phyloP scores from a whole-genome alignment of 2,113 vertebrate species.

The Oxyura jamaicensis region DNA sequence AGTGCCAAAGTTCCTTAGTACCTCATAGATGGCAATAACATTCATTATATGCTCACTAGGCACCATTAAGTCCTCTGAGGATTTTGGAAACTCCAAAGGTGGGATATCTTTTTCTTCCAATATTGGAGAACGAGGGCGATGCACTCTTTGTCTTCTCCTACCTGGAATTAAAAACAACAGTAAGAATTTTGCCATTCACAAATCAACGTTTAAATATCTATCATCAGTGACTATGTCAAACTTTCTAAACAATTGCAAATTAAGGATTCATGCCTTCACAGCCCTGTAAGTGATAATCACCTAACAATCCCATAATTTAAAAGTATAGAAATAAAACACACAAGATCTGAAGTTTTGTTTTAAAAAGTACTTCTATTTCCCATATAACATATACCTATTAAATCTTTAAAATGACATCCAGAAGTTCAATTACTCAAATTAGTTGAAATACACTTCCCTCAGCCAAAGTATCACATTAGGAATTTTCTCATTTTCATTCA shows the following conservation, averaged over 20 bases:
- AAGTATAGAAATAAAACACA: neutral
- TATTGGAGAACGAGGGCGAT: slow-evolving; percentile 91
- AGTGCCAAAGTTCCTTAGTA: slow-evolving; percentile 94
- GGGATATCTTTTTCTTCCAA: slow-evolving; percentile 95
- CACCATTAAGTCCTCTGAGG: slow-evolving; percentile 96
- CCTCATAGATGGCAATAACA: slow-evolving; percentile 93
- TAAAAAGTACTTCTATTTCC: neutral
- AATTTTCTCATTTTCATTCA: neutral
- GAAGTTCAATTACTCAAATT: neutral
- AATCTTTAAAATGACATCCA: neutral
- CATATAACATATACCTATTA: neutral
- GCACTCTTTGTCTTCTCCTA: slow-evolving; percentile 85
- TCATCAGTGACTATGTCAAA: neutral
- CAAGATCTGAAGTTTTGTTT: neutral
- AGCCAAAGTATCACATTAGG: neutral
- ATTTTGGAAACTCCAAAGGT: slow-evolving; percentile 88
- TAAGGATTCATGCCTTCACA: neutral
- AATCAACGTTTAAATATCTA: neutral
- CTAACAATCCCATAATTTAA: neutral
- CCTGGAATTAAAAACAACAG: slow-evolving; percentile 75
- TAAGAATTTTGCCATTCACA: slow-evolving; percentile 8
- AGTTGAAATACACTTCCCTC: neutral
- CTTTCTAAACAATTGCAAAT: neutral
- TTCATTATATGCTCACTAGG: slow-evolving; percentile 92
- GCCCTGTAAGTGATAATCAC: neutral